These are phyloP conservation scores for Phrynosoma platyrhinos DNA, from an alignment of 2,113 vertebrate genomes.

Conservation along the genomic window DNA sequence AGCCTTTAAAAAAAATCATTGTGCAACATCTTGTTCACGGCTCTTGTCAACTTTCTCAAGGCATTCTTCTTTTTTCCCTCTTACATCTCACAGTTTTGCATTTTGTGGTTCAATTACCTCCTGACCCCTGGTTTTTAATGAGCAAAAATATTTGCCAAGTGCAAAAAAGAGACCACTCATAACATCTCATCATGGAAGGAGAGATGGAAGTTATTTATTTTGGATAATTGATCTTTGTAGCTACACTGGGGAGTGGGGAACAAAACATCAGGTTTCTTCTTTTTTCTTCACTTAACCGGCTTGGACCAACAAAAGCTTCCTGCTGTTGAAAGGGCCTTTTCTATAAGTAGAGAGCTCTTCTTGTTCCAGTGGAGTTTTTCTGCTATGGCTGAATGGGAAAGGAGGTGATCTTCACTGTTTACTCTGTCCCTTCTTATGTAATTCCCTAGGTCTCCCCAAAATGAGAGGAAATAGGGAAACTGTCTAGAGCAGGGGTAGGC, in stretches of 20 bases:
- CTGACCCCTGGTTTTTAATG: constrained; percentile 43
- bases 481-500: no score
- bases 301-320: neutral
- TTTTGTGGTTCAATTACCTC: constrained; percentile 24
- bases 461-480: neutral
- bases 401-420: neutral
- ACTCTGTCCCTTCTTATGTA: neutral
- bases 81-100: constrained; percentile 1
- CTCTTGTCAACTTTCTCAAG: constrained; percentile 22
- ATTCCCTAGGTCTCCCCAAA: neutral
- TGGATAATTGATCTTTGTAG: constrained; percentile 27
- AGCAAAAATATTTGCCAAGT: constrained; percentile 33
- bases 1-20: constrained; percentile 58
- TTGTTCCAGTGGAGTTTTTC: neutral
- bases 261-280: neutral
- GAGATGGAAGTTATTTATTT: constrained; percentile 32
- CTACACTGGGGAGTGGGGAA: no score
- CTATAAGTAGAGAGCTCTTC: neutral
- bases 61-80: constrained; percentile 39
- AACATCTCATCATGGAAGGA: neutral
- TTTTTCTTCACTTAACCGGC: neutral
- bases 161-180: neutral
- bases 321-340: neutral
- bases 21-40: constrained; percentile 45
- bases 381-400: neutral